Evolutionary conservation across 2,113 vertebrate genomes (phyloP).

Genomic region (Engraulis encrasicolus): DNA sequence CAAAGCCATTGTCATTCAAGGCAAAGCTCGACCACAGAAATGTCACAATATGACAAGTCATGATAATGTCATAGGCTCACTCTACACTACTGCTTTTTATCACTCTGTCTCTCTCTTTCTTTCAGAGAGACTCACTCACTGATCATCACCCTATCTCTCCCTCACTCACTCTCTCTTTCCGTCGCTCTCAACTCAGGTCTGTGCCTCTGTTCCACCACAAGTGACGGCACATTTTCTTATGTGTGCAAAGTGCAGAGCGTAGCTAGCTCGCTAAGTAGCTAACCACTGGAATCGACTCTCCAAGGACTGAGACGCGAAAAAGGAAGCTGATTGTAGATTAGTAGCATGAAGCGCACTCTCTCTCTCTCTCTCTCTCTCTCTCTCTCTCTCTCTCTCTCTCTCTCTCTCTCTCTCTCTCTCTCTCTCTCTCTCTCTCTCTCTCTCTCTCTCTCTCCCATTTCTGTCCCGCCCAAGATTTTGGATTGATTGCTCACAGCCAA

Average conservation of each 20-base stretch:
- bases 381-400: slow-evolving; percentile 52
- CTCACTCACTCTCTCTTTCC: no score
- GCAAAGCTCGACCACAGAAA: not conserved
- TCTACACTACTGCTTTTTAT: no score
- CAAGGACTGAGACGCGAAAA: slow-evolving; percentile 61
- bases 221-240: slow-evolving; percentile 52
- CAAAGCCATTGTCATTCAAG: not conserved
- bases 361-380: slow-evolving; percentile 54
- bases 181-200: no score
- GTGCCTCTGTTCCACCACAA: slow-evolving; percentile 52
- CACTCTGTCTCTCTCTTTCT: no score
- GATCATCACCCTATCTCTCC: no score
- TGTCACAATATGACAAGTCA: no score
- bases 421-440: slow-evolving; percentile 55
- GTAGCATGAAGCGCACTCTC: slow-evolving; percentile 56
- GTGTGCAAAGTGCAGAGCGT: slow-evolving; percentile 52
- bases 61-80: slow-evolving; percentile 47
- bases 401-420: slow-evolving; percentile 52
- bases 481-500: no score
- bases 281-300: slow-evolving; percentile 68
- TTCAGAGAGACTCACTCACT: no score
- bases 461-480: slow-evolving; percentile 69
- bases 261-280: no score
- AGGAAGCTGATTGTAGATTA: slow-evolving; percentile 70
- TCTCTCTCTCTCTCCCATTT: slow-evolving; percentile 56